Evolutionary conservation across 2,113 vertebrate species (phyloP), one percentile per base, ranked within the genome.

Genomic region (Pantherophis guttatus): DNA sequence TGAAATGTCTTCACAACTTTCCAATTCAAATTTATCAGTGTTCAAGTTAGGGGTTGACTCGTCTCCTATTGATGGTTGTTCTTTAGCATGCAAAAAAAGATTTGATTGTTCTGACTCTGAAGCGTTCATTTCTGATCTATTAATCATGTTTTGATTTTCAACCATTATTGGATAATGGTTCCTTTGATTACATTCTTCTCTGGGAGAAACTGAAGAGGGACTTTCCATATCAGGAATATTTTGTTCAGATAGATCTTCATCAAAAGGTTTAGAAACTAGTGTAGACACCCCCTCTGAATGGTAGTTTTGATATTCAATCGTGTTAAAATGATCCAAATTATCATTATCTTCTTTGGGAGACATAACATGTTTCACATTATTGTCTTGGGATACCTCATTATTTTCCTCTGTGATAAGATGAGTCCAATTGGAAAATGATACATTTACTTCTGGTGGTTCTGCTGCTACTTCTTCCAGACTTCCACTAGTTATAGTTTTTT

Each of bases 281-380:
- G 93, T 89, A 52, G 93, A 91, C 58, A 7, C 62, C 89, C 93
- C 93, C 87, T 24, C 94, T 0, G 94, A 90, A 70, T 15, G 70
- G 11, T 87, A 89, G 39, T 70, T 91, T 23, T 86, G 91, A 93
- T 53, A 29, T 87, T 81, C 48, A 86, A 48, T 54, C 2, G 93
- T 54, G 57, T 96, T 33, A 93, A 94, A 94, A 93, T 33, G 58
- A 23, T 88, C 50, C 23, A 91, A 52, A 91, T 91, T 90, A 91
- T 95, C 96, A 89, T 39, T 87, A 54, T 92, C 88, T 91, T 94
- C 96, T 57, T 95, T 96, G 88, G 93, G 93, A 86, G 85, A 87
- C 54, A 62, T 50, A 75, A 81, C 95, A 62, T 87, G 93, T 19
- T 92, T 87, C 15, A 15, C 29, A 19, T 96, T 92, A 62, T 55